Conservation (phyloP, 2,888 invertebrate species). For the Eucera pruinosa region DNA sequence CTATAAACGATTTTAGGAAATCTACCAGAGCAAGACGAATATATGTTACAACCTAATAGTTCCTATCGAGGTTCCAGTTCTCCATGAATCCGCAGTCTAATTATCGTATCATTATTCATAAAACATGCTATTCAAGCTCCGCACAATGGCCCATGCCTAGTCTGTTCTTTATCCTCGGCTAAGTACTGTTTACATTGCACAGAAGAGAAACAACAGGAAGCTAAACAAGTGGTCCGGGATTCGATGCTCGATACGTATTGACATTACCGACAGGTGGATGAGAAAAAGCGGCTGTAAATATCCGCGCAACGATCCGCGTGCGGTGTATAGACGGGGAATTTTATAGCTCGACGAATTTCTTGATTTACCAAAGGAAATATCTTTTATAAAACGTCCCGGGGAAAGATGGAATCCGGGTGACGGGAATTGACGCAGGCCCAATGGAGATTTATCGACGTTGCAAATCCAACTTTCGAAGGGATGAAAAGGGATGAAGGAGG, state of each 20-base stretch:
- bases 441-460: slow-evolving; percentile 59
- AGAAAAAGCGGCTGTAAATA: slow-evolving; percentile 47
- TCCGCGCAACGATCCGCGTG: background rate
- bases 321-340: slow-evolving; percentile 16
- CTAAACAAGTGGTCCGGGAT: slow-evolving; percentile 6
- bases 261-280: slow-evolving; percentile 50
- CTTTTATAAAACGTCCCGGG: slow-evolving; percentile 39
- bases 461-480: slow-evolving; percentile 35
- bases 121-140: background rate
- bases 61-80: no score
- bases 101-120: no score
- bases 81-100: no score
- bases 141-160: no score
- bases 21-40: no score
- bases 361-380: slow-evolving; percentile 54
- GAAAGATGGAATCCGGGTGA: slow-evolving; percentile 48
- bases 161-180: no score
- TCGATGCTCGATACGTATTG: slow-evolving; percentile 13
- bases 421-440: slow-evolving; percentile 44
- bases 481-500: background rate
- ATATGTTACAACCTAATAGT: no score
- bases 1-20: no score
- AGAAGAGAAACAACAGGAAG: background rate
- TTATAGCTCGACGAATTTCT: slow-evolving; percentile 48
- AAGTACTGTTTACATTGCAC: background rate